phyloP scores from a whole-genome alignment of 2,113 vertebrate species.

The Monopterus albus region DNA sequence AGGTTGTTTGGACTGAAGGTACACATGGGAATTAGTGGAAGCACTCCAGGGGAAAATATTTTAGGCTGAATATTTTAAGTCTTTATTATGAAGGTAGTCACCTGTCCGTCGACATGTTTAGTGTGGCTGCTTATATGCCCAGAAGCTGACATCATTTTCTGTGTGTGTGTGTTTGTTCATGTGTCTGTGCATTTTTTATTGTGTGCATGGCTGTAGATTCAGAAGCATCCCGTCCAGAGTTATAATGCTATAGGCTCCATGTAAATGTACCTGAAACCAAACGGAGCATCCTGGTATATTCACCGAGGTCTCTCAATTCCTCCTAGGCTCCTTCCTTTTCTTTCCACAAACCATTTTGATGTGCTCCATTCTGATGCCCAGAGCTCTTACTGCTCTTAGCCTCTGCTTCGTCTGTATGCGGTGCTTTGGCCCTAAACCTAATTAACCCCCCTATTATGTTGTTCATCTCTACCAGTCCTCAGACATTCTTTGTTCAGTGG shows the following conservation, averaged over 20 bases:
- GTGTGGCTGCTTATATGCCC: slow-evolving; percentile 44
- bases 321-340: neutral
- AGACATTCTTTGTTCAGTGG: neutral
- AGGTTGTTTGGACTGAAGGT: slow-evolving; percentile 56
- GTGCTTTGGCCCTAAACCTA: no score
- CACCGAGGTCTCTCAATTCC: neutral
- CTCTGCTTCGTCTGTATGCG: neutral
- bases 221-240: slow-evolving; percentile 13
- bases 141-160: slow-evolving; percentile 65
- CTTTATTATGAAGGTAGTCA: slow-evolving; percentile 69
- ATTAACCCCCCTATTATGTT: slow-evolving; percentile 40
- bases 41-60: slow-evolving; percentile 49
- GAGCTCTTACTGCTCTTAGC: slow-evolving; percentile 4
- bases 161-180: slow-evolving; percentile 34
- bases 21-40: slow-evolving; percentile 60
- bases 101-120: slow-evolving; percentile 65
- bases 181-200: slow-evolving; percentile 17
- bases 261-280: neutral
- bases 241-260: neutral
- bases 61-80: slow-evolving; percentile 62
- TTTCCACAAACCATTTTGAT: neutral
- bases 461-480: neutral
- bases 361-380: neutral
- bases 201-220: slow-evolving; percentile 9
- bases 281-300: neutral